phyloP scores from a whole-genome alignment of 2,888 invertebrate species.

The Troides helena region DNA sequence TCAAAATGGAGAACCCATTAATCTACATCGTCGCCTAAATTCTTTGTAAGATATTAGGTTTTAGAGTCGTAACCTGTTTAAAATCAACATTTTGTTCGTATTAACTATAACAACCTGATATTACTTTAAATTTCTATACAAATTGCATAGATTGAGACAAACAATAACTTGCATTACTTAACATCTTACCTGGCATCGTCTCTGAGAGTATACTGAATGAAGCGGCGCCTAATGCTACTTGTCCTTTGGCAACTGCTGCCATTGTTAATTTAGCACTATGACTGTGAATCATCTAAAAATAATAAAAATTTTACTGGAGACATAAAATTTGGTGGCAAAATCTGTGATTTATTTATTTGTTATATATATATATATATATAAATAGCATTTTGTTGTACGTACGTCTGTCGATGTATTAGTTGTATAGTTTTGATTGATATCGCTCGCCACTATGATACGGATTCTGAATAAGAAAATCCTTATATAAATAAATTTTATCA shows the following conservation, averaged over 20 bases:
- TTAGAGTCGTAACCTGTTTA: too few relatives aligned
- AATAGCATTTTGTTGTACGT: constrained; percentile 41
- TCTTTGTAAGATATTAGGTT: too few relatives aligned
- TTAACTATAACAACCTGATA: too few relatives aligned
- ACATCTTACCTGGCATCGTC: constrained; percentile 50
- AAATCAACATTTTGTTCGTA: too few relatives aligned
- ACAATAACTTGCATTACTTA: not conserved
- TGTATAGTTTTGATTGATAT: constrained; percentile 48
- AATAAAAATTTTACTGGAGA: too few relatives aligned
- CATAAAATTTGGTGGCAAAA: not conserved
- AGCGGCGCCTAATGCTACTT: constrained; percentile 63
- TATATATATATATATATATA: not conserved
- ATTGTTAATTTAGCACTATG: constrained; percentile 54
- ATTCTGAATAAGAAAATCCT: constrained; percentile 49
- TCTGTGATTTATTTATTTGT: not conserved
- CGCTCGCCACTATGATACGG: constrained; percentile 55
- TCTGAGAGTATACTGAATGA: constrained; percentile 62
- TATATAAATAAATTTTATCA: not conserved
- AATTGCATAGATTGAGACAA: not conserved
- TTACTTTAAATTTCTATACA: too few relatives aligned
- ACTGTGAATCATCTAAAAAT: constrained; percentile 52
- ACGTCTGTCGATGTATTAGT: constrained; percentile 55
- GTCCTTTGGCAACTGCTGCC: constrained; percentile 55
- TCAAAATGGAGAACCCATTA: too few relatives aligned
- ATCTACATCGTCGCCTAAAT: too few relatives aligned